Conservation (phyloP, 35 echinoderm and acorn worm species). For the Hemicentrotus pulcherrimus region DNA sequence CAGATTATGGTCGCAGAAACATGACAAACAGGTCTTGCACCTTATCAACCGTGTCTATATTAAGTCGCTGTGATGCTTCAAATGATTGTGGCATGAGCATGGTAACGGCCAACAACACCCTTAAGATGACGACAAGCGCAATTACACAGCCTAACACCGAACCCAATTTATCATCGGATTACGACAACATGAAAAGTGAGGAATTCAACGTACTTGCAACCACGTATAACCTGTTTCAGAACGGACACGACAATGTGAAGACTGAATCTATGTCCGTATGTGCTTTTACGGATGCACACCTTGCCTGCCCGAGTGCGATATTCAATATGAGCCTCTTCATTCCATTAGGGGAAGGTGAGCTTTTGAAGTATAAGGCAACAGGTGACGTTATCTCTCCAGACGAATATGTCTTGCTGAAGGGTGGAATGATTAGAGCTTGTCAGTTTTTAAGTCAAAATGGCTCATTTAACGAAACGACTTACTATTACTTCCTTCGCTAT, state of each 20-base stretch:
- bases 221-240: neutral
- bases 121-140: neutral
- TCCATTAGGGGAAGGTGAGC: neutral
- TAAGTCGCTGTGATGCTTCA: neutral
- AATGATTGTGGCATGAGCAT: neutral
- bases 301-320: neutral
- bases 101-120: neutral
- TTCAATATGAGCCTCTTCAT: neutral
- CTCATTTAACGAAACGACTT: neutral
- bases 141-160: too few relatives aligned
- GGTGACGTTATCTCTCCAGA: neutral
- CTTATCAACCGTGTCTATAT: neutral
- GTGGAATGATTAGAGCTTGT: neutral
- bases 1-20: neutral
- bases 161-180: neutral
- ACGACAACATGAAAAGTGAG: neutral
- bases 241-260: neutral
- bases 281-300: neutral
- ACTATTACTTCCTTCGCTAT: conserved; percentile 11
- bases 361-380: neutral
- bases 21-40: neutral
- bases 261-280: neutral
- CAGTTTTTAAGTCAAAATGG: conserved; percentile 24
- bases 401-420: neutral
- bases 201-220: neutral